Percentiles rank a stretch among this genome's conserved stretches.
These are phyloP conservation scores for Zoroaster sp. DNA, from an alignment of 53 echinoderm and acorn worm species.

Conservation along the genomic window DNA sequence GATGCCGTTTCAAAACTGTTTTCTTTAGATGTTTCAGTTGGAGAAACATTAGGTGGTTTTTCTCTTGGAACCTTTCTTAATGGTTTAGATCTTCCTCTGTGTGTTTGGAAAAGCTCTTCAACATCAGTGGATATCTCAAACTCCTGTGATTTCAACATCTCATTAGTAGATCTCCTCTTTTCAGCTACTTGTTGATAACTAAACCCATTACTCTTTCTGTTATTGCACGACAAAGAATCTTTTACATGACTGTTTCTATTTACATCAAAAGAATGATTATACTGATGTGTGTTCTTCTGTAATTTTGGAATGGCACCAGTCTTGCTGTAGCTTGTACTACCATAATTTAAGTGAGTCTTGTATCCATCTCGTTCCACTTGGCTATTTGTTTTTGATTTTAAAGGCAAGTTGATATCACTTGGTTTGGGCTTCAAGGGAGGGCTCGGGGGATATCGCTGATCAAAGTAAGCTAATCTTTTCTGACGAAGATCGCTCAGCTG, in stretches of 20 bases:
- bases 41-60: neutral
- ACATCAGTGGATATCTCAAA: constrained; percentile 5
- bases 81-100: neutral
- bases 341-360: neutral
- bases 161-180: neutral
- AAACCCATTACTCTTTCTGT: neutral
- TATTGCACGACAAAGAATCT: neutral
- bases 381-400: neutral
- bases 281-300: neutral
- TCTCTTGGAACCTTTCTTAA: neutral
- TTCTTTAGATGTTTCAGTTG: neutral
- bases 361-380: neutral
- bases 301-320: neutral
- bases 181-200: constrained; percentile 19
- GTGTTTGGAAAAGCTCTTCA: constrained; percentile 5
- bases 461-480: constrained; percentile 82
- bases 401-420: neutral
- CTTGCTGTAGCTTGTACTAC: neutral
- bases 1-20: neutral
- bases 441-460: neutral
- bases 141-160: neutral
- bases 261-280: neutral
- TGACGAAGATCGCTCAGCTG: constrained; percentile 74
- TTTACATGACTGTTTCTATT: neutral
- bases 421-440: constrained; percentile 1